Conservation (phyloP, 2,888 invertebrate species). For the Scrobipalpa costella region DNA sequence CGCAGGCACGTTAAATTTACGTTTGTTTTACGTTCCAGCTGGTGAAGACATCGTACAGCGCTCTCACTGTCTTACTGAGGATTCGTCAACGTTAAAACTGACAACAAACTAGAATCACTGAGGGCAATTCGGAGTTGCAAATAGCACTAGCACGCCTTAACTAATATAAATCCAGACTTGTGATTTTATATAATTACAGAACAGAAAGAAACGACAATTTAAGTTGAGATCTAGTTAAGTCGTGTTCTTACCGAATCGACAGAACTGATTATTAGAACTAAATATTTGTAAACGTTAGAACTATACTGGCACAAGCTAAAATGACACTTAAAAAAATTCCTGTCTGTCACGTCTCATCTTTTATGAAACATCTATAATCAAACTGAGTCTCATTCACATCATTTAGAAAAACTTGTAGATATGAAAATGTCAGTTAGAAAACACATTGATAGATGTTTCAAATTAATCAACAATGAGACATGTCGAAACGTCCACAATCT, state of each 20-base stretch:
- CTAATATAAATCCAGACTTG: no score
- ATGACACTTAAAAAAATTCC: background rate
- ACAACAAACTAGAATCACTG: background rate
- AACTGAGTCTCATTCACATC: no score
- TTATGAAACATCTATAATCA: background rate
- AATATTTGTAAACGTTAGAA: no score
- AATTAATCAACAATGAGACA: constrained; percentile 29
- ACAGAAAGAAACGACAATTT: no score
- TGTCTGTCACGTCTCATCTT: constrained; percentile 4
- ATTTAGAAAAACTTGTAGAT: no score
- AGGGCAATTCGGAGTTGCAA: background rate
- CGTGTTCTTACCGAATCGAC: no score
- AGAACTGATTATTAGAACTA: no score
- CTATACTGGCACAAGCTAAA: no score
- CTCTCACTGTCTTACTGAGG: constrained; percentile 62
- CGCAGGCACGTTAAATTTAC: constrained; percentile 2
- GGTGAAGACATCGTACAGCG: constrained; percentile 71
- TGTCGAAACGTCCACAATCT: constrained; percentile 5
- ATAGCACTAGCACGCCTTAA: background rate
- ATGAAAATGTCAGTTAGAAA: background rate
- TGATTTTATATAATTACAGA: no score
- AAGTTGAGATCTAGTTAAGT: no score
- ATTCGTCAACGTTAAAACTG: constrained; percentile 37
- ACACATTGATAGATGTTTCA: constrained; percentile 27
- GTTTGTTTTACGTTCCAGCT: constrained; percentile 53